Percentiles rank a stretch among this genome's conserved stretches.
Conservation (phyloP, 53 echinoderm and acorn worm species). For the Henricia sp. region DNA sequence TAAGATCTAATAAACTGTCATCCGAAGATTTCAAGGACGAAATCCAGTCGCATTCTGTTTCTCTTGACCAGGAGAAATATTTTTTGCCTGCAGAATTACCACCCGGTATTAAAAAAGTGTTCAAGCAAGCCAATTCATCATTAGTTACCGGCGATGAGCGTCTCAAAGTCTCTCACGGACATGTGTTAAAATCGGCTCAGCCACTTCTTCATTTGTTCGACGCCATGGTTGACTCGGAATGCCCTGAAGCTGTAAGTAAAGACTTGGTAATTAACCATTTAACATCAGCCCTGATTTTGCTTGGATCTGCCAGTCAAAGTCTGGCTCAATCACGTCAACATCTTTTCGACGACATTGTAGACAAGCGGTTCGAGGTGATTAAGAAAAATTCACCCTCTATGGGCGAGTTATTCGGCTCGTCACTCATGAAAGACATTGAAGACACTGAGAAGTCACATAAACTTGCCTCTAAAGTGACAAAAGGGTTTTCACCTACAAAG, state of each 20-base stretch:
- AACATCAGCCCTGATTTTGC: neutral
- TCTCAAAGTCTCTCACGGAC: neutral
- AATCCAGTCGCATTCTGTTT: neutral
- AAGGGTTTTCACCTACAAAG: neutral
- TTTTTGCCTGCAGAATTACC: neutral
- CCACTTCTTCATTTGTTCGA: neutral
- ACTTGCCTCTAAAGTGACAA: conserved; percentile 4
- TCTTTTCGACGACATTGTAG: neutral
- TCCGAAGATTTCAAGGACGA: neutral
- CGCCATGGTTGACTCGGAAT: neutral
- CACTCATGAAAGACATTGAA: neutral
- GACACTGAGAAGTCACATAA: neutral
- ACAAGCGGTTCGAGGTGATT: neutral
- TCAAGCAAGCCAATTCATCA: conserved; percentile 2
- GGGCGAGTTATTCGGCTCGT: neutral
- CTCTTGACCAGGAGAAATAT: neutral
- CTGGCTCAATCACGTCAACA: neutral
- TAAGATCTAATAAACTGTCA: too few species aligned
- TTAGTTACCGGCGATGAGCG: neutral
- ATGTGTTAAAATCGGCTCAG: neutral
- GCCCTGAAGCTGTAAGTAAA: neutral
- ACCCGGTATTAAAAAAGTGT: neutral
- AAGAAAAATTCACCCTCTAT: neutral
- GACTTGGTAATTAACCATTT: neutral
- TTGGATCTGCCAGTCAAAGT: neutral